phyloP scores from a whole-genome alignment of 2,113 vertebrate species.

The Galeopterus variegatus region DNA sequence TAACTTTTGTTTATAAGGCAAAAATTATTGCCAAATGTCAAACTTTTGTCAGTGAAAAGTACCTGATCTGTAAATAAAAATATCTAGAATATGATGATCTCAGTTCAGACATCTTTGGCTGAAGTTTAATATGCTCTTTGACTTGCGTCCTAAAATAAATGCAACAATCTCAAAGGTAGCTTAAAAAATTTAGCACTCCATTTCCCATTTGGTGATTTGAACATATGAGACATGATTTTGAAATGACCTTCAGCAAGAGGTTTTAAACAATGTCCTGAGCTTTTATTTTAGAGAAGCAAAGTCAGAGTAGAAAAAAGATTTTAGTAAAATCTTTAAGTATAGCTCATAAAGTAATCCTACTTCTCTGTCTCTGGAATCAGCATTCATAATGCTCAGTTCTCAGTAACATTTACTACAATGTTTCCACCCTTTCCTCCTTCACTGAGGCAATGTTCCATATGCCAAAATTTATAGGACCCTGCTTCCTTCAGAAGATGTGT shows the following conservation, averaged over 20 bases:
- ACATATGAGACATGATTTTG: slow-evolving; percentile 2
- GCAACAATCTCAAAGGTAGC: not conserved
- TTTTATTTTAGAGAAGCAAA: slow-evolving; percentile 24
- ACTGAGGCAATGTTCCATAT: not conserved
- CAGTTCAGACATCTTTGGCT: not conserved
- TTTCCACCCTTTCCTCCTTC: not conserved
- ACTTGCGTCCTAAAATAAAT: slow-evolving; percentile 30
- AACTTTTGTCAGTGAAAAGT: not conserved
- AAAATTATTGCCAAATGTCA: not conserved
- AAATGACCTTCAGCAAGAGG: not conserved
- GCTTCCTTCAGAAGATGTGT: not conserved
- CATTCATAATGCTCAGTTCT: not conserved
- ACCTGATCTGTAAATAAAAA: not conserved
- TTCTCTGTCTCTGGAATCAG: not conserved
- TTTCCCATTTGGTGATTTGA: slow-evolving; percentile 32
- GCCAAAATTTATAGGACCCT: not conserved
- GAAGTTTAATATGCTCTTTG: not conserved
- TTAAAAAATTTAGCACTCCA: not conserved
- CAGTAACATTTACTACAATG: not conserved
- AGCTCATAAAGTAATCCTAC: not conserved
- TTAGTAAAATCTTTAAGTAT: not conserved
- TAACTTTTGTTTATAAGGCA: slow-evolving; percentile 27
- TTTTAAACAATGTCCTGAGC: not conserved
- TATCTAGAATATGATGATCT: not conserved
- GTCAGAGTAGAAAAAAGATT: slow-evolving; percentile 22